These are phyloP conservation scores for Haplochromis vanheusdeni DNA, from an alignment of 2,113 vertebrate genomes.

Conservation along the genomic window DNA sequence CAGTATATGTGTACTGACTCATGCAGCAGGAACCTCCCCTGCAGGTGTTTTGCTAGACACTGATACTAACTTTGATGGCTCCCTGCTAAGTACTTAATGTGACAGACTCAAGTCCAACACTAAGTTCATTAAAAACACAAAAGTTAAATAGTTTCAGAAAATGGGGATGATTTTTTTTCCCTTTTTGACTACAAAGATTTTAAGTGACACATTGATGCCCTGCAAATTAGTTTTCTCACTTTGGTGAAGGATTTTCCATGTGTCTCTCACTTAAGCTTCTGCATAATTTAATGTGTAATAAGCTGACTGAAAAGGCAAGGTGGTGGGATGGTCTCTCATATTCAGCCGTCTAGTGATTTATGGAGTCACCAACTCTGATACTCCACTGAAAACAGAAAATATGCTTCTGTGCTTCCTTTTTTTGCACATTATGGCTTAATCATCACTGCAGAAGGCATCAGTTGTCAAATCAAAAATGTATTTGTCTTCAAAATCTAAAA, in stretches of 20 bases:
- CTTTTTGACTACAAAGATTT: neutral
- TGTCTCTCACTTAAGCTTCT: neutral
- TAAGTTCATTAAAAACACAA: neutral
- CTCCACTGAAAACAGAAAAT: neutral
- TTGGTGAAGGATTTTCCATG: neutral
- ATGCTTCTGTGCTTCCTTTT: neutral
- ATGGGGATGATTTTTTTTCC: neutral
- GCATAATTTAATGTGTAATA: constrained; percentile 31
- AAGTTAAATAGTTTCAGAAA: neutral
- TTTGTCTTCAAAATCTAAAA: neutral
- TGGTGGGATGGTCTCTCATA: neutral
- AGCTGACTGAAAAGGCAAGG: neutral
- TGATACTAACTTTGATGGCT: neutral
- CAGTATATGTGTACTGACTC: neutral
- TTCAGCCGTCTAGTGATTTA: neutral
- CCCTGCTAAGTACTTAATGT: neutral
- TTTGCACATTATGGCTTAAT: neutral
- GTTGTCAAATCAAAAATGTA: neutral
- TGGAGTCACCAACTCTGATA: neutral
- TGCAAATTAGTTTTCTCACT: constrained; percentile 5
- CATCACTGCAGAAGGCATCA: neutral
- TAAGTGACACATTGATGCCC: neutral
- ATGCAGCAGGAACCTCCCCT: neutral
- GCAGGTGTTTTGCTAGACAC: neutral
- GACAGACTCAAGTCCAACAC: neutral